Conservation (phyloP, 2,797 vertebrate genomes). For the Hirundo rustica region DNA sequence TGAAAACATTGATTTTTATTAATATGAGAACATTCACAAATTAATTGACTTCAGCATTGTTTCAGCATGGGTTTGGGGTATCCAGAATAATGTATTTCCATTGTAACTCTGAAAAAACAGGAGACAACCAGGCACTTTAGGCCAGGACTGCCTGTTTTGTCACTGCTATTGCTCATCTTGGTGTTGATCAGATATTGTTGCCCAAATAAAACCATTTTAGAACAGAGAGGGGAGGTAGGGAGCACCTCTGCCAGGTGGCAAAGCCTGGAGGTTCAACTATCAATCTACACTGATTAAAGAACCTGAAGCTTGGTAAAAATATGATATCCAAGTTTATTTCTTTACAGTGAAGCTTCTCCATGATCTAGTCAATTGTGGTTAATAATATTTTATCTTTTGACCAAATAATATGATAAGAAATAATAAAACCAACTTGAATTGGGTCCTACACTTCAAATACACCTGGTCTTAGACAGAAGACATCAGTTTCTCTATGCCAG, state of each 20-base stretch:
- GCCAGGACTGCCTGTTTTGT: not conserved
- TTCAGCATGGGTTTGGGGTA: not conserved
- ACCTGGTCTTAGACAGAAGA: not conserved
- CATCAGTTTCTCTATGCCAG: not conserved
- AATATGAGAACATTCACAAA: not conserved
- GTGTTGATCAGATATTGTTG: not conserved
- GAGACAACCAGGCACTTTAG: not conserved
- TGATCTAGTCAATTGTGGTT: not conserved
- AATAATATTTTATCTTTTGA: not conserved
- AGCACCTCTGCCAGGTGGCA: not conserved
- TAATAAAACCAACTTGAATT: not conserved
- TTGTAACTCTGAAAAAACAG: not conserved
- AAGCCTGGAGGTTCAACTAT: not conserved
- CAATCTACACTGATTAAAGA: not conserved
- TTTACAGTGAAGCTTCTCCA: not conserved
- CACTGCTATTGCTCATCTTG: not conserved
- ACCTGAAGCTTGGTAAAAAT: not conserved
- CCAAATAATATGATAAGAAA: not conserved
- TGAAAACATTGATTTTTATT: not conserved
- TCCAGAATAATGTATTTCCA: not conserved
- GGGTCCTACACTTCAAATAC: not conserved
- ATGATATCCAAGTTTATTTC: not conserved
- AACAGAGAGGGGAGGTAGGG: not conserved
- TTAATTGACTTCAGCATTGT: not conserved
- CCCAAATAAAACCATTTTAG: not conserved